Conservation (phyloP, 2,113 vertebrate genomes). For the Cynoglossus semilaevis region DNA sequence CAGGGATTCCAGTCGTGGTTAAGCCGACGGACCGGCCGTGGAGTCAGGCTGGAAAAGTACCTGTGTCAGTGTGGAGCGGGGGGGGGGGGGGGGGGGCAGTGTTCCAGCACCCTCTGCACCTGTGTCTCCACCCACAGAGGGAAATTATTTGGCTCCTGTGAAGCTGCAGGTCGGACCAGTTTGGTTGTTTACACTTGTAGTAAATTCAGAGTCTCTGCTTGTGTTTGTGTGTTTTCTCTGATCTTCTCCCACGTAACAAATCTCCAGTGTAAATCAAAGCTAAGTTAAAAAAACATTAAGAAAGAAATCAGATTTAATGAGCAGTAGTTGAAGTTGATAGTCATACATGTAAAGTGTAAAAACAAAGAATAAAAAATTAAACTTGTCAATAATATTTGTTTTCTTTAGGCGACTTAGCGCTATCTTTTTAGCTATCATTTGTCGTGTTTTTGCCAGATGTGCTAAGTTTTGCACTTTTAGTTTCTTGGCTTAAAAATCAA, state of each 20-base stretch:
- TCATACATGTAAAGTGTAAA: too few species aligned
- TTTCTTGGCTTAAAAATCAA: too few species aligned
- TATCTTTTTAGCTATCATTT: too few species aligned
- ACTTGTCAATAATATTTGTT: too few species aligned
- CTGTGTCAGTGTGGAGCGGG: slow-evolving; percentile 29
- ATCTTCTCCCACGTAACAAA: neutral
- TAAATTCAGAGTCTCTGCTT: slow-evolving; percentile 23
- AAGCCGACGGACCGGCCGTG: slow-evolving; percentile 10
- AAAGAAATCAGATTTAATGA: too few species aligned
- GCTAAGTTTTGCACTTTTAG: too few species aligned
- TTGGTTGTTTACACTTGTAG: slow-evolving; percentile 13
- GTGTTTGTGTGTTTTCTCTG: slow-evolving; percentile 16
- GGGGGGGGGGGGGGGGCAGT: slow-evolving; percentile 8
- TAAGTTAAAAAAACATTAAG: neutral
- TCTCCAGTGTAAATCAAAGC: neutral
- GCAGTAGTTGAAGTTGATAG: too few species aligned
- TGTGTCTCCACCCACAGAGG: slow-evolving; percentile 37
- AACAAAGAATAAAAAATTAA: too few species aligned
- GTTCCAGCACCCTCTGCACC: slow-evolving; percentile 28
- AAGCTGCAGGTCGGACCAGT: slow-evolving; percentile 46
- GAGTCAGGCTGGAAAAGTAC: slow-evolving; percentile 42
- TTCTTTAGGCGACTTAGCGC: too few species aligned
- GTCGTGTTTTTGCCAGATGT: too few species aligned
- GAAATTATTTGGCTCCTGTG: slow-evolving; percentile 22
- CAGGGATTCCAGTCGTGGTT: slow-evolving; percentile 32